phyloP scores from a whole-genome alignment of 2,888 invertebrate species.

The Pemphredon lugubris region DNA sequence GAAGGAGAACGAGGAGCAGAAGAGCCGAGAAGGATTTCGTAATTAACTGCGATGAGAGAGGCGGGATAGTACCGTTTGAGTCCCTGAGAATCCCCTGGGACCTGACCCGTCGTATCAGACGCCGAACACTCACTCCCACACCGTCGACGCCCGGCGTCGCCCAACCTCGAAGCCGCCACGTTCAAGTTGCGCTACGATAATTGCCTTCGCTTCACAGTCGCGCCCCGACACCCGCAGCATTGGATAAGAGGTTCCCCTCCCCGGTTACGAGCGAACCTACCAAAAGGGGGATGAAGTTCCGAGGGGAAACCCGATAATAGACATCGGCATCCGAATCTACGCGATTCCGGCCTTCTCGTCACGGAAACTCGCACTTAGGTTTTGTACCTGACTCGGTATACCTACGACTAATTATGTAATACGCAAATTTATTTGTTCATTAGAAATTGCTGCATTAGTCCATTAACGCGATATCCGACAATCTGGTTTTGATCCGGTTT shows the following conservation, averaged over 20 bases:
- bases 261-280: constrained; percentile 33
- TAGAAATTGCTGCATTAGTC: too few species aligned
- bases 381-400: too few species aligned
- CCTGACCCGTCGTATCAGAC: constrained; percentile 79
- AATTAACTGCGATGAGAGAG: constrained; percentile 77
- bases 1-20: constrained; percentile 53
- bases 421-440: too few species aligned
- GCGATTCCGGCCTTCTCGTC: constrained; percentile 54
- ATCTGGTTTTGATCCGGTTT: too few species aligned
- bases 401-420: too few species aligned
- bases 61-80: constrained; percentile 76
- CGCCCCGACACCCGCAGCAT: constrained; percentile 71
- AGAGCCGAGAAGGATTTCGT: constrained; percentile 70
- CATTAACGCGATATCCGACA: too few species aligned
- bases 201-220: constrained; percentile 79
- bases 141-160: constrained; percentile 63
- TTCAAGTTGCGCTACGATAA: constrained; percentile 80
- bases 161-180: constrained; percentile 61
- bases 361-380: constrained; percentile 49
- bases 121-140: constrained; percentile 76
- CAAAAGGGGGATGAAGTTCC: constrained; percentile 36
- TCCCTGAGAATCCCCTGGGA: constrained; percentile 78
- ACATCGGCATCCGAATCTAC: constrained; percentile 59
- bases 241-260: constrained; percentile 58
- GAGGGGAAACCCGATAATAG: constrained; percentile 58